phyloP scores from a whole-genome alignment of 2,797 vertebrate genomes.

The Tangara arthus region DNA sequence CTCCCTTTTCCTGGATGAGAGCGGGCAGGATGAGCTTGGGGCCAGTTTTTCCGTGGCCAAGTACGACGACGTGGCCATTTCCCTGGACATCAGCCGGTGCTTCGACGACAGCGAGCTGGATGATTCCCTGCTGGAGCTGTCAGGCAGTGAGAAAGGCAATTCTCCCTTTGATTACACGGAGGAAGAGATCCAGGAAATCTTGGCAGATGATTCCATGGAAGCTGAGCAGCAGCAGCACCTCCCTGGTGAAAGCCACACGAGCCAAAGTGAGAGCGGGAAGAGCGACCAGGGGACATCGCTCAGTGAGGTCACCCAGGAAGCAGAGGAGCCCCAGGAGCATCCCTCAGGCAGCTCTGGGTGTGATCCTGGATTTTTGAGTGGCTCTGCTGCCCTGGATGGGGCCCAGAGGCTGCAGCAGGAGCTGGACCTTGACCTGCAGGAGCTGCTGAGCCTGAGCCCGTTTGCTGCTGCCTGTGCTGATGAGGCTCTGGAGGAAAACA shows the following conservation, averaged over 20 bases:
- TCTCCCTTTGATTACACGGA: constrained; percentile 64
- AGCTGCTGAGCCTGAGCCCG: background rate
- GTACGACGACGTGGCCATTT: background rate
- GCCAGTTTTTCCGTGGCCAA: rapidly evolving
- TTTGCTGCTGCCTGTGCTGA: background rate
- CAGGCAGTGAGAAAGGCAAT: constrained; percentile 10
- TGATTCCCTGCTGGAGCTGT: background rate
- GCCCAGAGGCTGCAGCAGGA: background rate
- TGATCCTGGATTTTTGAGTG: background rate
- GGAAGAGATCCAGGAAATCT: constrained; percentile 71
- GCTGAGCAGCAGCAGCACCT: background rate
- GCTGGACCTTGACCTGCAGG: constrained; percentile 22
- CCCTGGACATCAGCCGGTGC: background rate
- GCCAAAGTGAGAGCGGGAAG: background rate
- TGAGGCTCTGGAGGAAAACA: background rate
- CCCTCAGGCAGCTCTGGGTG: background rate
- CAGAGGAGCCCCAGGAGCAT: background rate
- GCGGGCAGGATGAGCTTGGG: rapidly evolving
- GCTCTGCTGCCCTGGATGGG: background rate
- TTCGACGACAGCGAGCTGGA: background rate
- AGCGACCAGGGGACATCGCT: background rate
- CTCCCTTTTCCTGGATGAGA: background rate
- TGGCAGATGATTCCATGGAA: constrained; percentile 59
- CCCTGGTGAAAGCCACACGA: background rate
- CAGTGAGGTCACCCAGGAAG: background rate